These are phyloP conservation scores for Naja naja DNA, from an alignment of 2,113 vertebrate genomes.

Conservation along the genomic window DNA sequence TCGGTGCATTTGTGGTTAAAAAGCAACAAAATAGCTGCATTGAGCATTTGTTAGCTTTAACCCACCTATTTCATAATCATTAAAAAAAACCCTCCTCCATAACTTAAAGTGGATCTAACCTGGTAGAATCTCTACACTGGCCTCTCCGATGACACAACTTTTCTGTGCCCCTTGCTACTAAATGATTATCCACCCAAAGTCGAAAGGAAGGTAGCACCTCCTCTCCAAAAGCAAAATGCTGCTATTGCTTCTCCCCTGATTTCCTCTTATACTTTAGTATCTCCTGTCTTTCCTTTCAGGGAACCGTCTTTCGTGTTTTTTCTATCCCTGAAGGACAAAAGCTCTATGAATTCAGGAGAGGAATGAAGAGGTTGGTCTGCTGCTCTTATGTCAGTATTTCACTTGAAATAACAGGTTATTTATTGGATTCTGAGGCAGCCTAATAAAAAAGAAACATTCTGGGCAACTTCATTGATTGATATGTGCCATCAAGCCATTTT, in stretches of 20 bases:
- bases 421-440: background rate
- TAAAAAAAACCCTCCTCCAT: background rate
- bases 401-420: background rate
- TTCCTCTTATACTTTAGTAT: slow-evolving; percentile 8
- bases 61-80: background rate
- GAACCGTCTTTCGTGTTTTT: slow-evolving; percentile 94
- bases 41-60: background rate
- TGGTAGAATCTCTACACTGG: background rate
- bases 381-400: slow-evolving; percentile 9
- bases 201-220: background rate
- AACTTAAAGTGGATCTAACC: background rate
- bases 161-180: slow-evolving; percentile 1
- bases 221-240: slow-evolving; percentile 31
- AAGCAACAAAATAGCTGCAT: background rate
- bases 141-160: background rate
- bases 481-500: background rate
- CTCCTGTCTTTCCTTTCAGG: slow-evolving; percentile 71
- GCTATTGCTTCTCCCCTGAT: accelerated
- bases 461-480: background rate
- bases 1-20: background rate
- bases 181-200: background rate
- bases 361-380: slow-evolving; percentile 88
- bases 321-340: slow-evolving; percentile 86
- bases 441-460: background rate
- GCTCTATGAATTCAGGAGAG: slow-evolving; percentile 90